Percentiles rank a stretch among this genome's conserved stretches.
Conservation (phyloP, 35 echinoderm and acorn worm species). For the Eucidaris tribuloides region DNA sequence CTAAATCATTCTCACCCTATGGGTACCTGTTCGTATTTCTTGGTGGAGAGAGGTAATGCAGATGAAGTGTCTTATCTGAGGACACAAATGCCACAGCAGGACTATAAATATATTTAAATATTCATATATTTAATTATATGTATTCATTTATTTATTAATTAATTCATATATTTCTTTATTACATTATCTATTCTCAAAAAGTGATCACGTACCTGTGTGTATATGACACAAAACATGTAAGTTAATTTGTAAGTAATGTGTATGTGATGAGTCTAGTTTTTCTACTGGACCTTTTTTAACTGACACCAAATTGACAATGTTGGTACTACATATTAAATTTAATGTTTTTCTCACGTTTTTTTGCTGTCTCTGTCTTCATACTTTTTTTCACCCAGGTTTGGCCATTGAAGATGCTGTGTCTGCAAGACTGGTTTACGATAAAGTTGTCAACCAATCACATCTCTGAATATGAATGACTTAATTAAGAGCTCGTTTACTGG, state of each 20-base stretch:
- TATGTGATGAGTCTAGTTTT: neutral
- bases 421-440: slow-evolving; percentile 45
- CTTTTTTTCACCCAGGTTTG: slow-evolving; percentile 6
- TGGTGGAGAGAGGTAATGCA: no score
- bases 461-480: no score
- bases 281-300: neutral
- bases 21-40: no score
- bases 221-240: neutral
- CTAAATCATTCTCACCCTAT: no score
- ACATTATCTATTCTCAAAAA: neutral
- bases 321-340: neutral
- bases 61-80: no score
- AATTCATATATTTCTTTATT: no score
- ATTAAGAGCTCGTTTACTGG: no score
- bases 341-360: neutral
- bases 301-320: neutral
- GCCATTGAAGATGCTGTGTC: slow-evolving; percentile 55
- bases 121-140: no score
- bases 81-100: no score
- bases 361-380: neutral
- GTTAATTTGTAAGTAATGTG: neutral
- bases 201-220: neutral
- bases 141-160: no score
- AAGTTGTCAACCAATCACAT: no score
- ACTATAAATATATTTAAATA: no score